A percentile compares a stretch with the other conserved stretches of the same genome.
Evolutionary conservation across 2,797 vertebrate genomes (phyloP).

Genomic region (Hippoglossus hippoglossus): DNA sequence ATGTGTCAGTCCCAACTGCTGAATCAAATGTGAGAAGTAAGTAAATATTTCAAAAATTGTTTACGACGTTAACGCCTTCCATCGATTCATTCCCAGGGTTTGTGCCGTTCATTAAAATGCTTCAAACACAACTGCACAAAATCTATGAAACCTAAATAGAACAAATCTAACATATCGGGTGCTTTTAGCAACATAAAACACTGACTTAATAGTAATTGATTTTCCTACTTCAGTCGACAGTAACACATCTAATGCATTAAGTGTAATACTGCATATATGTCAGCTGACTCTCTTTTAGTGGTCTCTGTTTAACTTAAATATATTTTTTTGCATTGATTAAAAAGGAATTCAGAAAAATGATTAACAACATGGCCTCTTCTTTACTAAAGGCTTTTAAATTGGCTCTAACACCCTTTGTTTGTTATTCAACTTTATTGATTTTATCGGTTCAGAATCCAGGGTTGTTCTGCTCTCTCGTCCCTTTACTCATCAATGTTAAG

Average conservation of each 20-base stretch:
- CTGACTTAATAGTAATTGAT: neutral
- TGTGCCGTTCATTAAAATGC: neutral
- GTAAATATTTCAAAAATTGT: neutral
- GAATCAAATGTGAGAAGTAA: neutral
- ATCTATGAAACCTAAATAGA: neutral
- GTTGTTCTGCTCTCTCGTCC: neutral
- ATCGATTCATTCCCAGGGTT: neutral
- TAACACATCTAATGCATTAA: constrained; percentile 3
- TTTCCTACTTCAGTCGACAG: neutral
- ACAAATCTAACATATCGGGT: constrained; percentile 1
- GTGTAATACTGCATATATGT: neutral
- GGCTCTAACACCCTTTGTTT: neutral
- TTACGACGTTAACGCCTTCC: neutral
- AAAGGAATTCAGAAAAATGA: neutral
- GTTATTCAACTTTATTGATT: neutral
- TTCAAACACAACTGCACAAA: neutral
- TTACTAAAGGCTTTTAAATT: too few species aligned
- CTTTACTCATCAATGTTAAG: neutral
- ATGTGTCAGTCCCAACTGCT: neutral
- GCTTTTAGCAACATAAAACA: constrained; percentile 2
- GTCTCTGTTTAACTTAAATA: neutral
- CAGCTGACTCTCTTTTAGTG: neutral
- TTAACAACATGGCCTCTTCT: neutral
- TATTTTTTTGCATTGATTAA: neutral
- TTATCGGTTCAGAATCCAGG: neutral